phyloP scores from a whole-genome alignment of 1,140 invertebrate genomes.

The Rhizoglyphus robini region DNA sequence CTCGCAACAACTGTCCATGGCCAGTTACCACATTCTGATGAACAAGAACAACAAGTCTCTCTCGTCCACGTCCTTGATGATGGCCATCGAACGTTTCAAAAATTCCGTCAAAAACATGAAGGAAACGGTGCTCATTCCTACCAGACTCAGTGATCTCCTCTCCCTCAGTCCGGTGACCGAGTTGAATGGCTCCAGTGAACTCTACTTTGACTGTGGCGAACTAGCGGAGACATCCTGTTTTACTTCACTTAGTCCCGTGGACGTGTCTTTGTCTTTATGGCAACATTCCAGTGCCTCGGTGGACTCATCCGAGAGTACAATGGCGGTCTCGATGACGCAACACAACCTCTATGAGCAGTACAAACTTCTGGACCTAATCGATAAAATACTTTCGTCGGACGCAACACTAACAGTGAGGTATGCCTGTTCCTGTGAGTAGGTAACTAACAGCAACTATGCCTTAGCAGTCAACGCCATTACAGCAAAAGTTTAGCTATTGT shows the following conservation, averaged over 20 bases:
- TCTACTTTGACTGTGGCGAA: not conserved
- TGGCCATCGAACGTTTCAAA: constrained; percentile 7
- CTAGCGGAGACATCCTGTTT: not conserved
- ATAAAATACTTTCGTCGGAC: constrained; percentile 6
- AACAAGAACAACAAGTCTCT: not conserved
- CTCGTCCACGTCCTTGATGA: not conserved
- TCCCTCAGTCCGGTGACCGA: too few species aligned
- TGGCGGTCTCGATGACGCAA: too few species aligned
- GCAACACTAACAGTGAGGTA: not conserved
- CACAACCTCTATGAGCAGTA: constrained; percentile 10
- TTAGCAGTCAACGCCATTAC: too few species aligned
- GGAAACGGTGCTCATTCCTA: constrained; percentile 12
- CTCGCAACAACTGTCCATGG: not conserved
- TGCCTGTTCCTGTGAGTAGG: too few species aligned
- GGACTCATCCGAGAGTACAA: too few species aligned
- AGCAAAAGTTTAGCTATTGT: too few species aligned
- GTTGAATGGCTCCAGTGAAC: not conserved
- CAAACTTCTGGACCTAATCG: constrained; percentile 7
- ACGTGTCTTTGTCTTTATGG: too few species aligned
- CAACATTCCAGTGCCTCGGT: too few species aligned
- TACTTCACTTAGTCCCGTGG: too few species aligned
- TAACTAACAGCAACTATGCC: too few species aligned
- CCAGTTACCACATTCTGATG: not conserved
- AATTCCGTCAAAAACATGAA: constrained; percentile 5
- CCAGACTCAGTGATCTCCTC: not conserved